Evolutionary conservation across 2,888 invertebrate genomes (phyloP), one percentile per base, ranked within the genome.

Genomic region (Bombylius discolor): DNA sequence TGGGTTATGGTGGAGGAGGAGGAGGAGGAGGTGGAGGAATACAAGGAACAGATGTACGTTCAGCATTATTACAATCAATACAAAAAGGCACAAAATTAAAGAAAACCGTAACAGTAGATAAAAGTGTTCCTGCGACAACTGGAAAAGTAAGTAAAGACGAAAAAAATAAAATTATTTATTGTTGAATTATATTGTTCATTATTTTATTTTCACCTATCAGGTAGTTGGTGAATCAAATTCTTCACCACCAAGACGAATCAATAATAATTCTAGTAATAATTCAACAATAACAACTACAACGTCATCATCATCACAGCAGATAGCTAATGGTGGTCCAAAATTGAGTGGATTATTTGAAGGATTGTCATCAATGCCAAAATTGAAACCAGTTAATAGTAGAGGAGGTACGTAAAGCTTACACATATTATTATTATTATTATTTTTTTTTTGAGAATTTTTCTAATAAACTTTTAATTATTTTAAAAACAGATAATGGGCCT

Each of bases 61-160:
- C 81, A 65, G 82, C 87, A 50, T 76, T 94, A 57, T 76, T 94
- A 48, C 83, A 82, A 66, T 89, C 89, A 12, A 94, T 94, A 65
- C 82, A 90, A 65, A 85, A 85, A 70, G 94, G 93, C 56, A 76
- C 85, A 53, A 81, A 81, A 65, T 76, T 94, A 62, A 92, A 89
- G 72, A 93, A 92, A 75, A 79, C 91, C 54, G 84, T 84, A 1
- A 93, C 93, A n/a, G 85, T 87, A 65, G 94, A 95, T 70, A 88
- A 90, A 74, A 94, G 94, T 80, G 85, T 82, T 53, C 94, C 94
- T 0, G 71, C 80, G 52, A 76, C 91, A 62, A 77, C 83, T 64
- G 89, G 90, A 74, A 80, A 78, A 72, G 64, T 75, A 56, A 75
- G 69, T 61, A 56, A 32, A 14, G 34, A 32, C n/a, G 4, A 5